phyloP scores from a whole-genome alignment of 2,113 vertebrate species.

The Megaceryle maxima region DNA sequence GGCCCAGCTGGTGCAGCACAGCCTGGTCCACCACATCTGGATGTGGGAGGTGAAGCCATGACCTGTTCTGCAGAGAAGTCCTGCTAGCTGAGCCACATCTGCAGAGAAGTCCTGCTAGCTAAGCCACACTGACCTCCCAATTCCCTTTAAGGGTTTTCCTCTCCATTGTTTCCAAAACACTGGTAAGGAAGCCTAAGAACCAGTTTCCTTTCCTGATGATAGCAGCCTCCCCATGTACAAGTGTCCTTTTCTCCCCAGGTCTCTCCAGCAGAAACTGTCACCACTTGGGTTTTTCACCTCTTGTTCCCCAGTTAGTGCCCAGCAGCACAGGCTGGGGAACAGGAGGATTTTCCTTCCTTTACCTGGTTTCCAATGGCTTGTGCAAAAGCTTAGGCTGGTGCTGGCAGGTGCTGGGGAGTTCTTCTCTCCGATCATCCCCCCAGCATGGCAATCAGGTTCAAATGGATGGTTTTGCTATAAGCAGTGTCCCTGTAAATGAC shows the following conservation, averaged over 20 bases:
- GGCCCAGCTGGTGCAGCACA: background rate
- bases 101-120: background rate
- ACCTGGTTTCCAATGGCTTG: background rate
- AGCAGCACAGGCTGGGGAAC: background rate
- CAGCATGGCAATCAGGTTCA: background rate
- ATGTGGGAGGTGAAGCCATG: background rate
- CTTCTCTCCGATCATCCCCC: background rate
- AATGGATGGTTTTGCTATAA: constrained; percentile 30
- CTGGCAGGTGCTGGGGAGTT: background rate
- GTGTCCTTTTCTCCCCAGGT: background rate
- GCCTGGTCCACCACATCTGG: background rate
- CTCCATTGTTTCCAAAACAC: background rate
- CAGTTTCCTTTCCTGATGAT: background rate
- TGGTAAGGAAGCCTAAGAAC: background rate
- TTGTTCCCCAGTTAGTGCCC: background rate
- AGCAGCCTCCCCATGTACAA: background rate
- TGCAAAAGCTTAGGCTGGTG: background rate
- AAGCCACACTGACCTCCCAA: background rate
- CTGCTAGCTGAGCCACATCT: background rate
- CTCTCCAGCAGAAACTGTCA: background rate
- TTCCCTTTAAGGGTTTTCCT: background rate
- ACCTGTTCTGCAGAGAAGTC: background rate
- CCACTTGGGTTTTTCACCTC: background rate
- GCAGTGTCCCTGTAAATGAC: constrained; percentile 61
- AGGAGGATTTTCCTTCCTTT: background rate